Evolutionary conservation across 2,888 invertebrate species (phyloP).

Genomic region (Dryomyza anilis): DNA sequence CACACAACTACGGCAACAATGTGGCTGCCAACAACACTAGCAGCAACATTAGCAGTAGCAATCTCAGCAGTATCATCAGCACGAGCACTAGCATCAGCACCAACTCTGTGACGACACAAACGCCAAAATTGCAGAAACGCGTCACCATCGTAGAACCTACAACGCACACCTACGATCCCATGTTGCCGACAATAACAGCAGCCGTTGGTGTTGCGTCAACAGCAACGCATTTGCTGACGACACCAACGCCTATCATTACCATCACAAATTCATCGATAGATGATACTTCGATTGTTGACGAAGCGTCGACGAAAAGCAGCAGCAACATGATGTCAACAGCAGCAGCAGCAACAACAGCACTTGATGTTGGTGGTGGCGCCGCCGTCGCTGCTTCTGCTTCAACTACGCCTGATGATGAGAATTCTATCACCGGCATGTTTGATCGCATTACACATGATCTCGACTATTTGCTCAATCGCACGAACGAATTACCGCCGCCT

Average conservation of each 20-base stretch:
- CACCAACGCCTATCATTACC: constrained; percentile 44
- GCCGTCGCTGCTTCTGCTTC: neutral
- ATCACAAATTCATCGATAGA: constrained; percentile 37
- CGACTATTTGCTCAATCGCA: constrained; percentile 79
- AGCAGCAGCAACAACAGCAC: constrained; percentile 35
- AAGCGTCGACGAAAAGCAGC: neutral
- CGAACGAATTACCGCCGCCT: constrained; percentile 52
- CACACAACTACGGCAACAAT: constrained; percentile 23
- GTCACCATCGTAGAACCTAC: constrained; percentile 59
- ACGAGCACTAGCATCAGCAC: constrained; percentile 38
- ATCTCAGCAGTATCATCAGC: constrained; percentile 25
- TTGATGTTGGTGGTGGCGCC: constrained; percentile 28
- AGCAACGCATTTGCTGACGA: constrained; percentile 13
- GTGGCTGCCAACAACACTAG: neutral
- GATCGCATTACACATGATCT: constrained; percentile 82
- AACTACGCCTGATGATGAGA: constrained; percentile 35
- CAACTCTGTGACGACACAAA: constrained; percentile 47
- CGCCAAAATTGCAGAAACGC: constrained; percentile 58
- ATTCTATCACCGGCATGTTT: constrained; percentile 67
- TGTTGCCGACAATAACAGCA: constrained; percentile 50
- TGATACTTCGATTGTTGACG: constrained; percentile 20
- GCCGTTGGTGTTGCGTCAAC: constrained; percentile 25
- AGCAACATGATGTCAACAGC: neutral
- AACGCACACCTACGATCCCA: constrained; percentile 55
- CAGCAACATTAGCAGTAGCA: constrained; percentile 10